Evolutionary conservation across 2,797 vertebrate species (phyloP), one percentile per base, ranked within the genome.

Genomic region (Phrynocephalus forsythii): DNA sequence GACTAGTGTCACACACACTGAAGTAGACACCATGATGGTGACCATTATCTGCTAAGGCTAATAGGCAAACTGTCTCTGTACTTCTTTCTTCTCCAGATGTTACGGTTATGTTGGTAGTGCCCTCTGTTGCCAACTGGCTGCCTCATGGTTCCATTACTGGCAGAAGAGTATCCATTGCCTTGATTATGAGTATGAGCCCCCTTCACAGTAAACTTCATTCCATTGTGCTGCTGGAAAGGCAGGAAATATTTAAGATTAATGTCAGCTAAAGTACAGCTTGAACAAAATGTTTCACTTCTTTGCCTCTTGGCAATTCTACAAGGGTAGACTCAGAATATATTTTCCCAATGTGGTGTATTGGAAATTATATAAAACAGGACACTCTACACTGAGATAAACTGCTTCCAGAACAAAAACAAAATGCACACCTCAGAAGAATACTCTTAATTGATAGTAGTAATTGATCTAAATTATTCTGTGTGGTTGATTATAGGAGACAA

Each of bases 161-260:
- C 93, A 0, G 95, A 82, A 92, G 94, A 96, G 84, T 96, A 97
- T 95, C 97, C 92, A 88, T 97, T 96, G 0, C 97, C 96, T 30
- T 97, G 97, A 90, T 95, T 96, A 69, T 93, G 96, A 92, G 92
- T 93, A 92, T 98, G 98, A 93, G 98, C 97, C 95, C 97, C 97
- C 96, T 98, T 99, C 96, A 98, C 93, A 79, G 98, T 97, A 95
- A 98, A 98, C 94, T 99, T 99, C 93, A 96, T 97, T 93, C 97
- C 97, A 2, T 93, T 97, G 94, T 97, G 97, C 94, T 97, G 97
- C 97, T 98, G 95, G 80, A 90, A 92, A 91, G 28, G 93, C 56
- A 73, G 82, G 16, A 88, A 87, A 80, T 30, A 60, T 66, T 95
- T 44, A 79, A 83, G 38, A 50, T 89, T 28, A 84, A 1, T 79